Conservation (phyloP, 2,797 vertebrate genomes). For the Pipistrellus nathusii region DNA sequence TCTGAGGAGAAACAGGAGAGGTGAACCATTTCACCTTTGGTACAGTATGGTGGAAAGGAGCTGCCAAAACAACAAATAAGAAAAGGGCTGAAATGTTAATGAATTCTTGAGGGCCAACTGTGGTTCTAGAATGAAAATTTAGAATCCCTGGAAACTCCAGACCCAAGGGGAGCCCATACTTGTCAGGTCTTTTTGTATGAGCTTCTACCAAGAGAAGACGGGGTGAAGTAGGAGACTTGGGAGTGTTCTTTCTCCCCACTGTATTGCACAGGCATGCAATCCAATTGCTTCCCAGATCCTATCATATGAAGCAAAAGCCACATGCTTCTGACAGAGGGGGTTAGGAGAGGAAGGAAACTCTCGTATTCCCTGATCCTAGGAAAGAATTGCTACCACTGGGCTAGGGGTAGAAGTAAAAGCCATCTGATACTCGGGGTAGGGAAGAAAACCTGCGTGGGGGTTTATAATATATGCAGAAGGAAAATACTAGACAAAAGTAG, state of each 20-base stretch:
- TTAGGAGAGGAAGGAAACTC: not conserved
- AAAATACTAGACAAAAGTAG: not conserved
- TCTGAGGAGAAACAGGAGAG: not conserved
- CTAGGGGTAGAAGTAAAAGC: not conserved
- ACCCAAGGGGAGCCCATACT: not conserved
- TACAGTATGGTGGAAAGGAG: not conserved
- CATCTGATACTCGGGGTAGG: not conserved
- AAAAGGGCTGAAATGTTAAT: not conserved
- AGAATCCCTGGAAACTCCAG: not conserved
- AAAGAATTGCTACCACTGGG: not conserved
- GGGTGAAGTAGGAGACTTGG: not conserved
- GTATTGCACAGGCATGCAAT: not conserved
- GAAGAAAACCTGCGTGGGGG: not conserved
- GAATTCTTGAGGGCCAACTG: not conserved
- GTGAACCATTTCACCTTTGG: not conserved
- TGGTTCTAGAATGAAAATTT: not conserved
- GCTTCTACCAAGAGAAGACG: not conserved
- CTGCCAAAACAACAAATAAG: not conserved
- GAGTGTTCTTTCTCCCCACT: not conserved
- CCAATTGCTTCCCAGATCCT: not conserved
- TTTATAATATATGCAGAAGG: not conserved
- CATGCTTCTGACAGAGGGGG: not conserved
- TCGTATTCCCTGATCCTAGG: not conserved
- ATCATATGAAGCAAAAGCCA: not conserved
- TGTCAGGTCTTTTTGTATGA: not conserved